Evolutionary conservation across 1,140 invertebrate genomes (phyloP).

Genomic region (Heliconius hewitsoni): DNA sequence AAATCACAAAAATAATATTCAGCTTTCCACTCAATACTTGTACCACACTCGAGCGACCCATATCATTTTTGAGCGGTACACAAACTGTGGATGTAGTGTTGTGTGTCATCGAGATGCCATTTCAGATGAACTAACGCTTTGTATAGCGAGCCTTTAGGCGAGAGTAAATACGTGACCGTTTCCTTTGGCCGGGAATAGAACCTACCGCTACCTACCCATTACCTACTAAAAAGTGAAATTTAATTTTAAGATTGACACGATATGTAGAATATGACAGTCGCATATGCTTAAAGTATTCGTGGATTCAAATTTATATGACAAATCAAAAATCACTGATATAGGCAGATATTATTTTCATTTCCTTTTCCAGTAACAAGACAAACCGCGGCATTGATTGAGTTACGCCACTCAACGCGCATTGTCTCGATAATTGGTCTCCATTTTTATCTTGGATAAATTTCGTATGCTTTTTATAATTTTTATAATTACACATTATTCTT

Average conservation of each 20-base stretch:
- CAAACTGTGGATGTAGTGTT: slow-evolving; percentile 30
- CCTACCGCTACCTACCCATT: not conserved
- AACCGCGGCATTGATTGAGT: too few species aligned
- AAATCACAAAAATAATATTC: not conserved
- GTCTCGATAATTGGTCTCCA: too few species aligned
- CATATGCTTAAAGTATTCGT: too few species aligned
- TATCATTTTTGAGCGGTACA: slow-evolving; percentile 35
- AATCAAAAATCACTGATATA: too few species aligned
- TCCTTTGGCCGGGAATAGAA: not conserved
- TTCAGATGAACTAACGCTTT: slow-evolving; percentile 10
- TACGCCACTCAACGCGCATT: too few species aligned
- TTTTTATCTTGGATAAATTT: too few species aligned
- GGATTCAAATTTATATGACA: too few species aligned
- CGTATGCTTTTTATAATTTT: too few species aligned
- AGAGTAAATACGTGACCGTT: not conserved
- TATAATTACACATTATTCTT: too few species aligned
- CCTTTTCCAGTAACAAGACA: too few species aligned
- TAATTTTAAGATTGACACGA: not conserved
- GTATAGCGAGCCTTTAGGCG: not conserved
- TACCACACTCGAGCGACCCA: slow-evolving; percentile 23
- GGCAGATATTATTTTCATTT: too few species aligned
- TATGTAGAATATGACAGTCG: too few species aligned
- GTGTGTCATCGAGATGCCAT: slow-evolving; percentile 26
- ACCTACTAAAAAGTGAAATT: not conserved
- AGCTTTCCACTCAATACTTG: not conserved